These are phyloP conservation scores for Ormyrus nitidulus DNA, from an alignment of 2,888 invertebrate species.

Conservation along the genomic window DNA sequence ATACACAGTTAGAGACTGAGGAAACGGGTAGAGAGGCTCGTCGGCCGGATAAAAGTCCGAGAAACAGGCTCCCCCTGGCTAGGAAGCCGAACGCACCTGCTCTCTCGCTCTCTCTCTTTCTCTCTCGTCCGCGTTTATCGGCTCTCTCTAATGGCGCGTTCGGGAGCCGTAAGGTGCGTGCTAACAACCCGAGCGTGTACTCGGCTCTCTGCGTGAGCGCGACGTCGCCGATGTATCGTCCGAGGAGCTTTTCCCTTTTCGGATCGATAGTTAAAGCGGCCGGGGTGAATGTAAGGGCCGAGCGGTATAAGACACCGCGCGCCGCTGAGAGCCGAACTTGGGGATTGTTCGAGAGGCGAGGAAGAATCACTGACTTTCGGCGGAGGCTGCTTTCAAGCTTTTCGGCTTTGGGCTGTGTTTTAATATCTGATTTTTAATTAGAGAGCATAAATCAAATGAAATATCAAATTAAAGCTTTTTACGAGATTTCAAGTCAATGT, in stretches of 20 bases:
- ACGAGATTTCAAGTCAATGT: no score
- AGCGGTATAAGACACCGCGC: conserved; percentile 18
- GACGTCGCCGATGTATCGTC: conserved; percentile 4
- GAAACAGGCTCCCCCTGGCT: conserved; percentile 13
- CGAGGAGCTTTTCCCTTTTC: conserved; percentile 24
- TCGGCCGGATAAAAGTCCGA: conserved; percentile 29
- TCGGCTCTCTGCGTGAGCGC: neutral
- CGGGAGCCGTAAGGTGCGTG: conserved; percentile 54
- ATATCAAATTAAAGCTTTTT: no score
- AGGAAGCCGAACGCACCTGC: conserved; percentile 63
- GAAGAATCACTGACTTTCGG: no score
- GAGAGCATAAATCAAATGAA: no score
- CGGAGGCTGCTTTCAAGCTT: no score
- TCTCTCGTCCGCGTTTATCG: no score
- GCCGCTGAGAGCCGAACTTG: neutral
- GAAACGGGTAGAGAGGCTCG: neutral
- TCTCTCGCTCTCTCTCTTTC: no score
- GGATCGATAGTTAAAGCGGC: conserved; percentile 28
- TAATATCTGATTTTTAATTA: no score
- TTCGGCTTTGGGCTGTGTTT: no score
- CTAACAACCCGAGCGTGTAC: conserved; percentile 46
- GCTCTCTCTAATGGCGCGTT: conserved; percentile 66
- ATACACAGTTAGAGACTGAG: conserved; percentile 7
- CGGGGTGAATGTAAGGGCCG: neutral
- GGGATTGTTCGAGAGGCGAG: neutral